phyloP scores from a whole-genome alignment of 2,113 vertebrate species.

The Oncorhynchus masou region DNA sequence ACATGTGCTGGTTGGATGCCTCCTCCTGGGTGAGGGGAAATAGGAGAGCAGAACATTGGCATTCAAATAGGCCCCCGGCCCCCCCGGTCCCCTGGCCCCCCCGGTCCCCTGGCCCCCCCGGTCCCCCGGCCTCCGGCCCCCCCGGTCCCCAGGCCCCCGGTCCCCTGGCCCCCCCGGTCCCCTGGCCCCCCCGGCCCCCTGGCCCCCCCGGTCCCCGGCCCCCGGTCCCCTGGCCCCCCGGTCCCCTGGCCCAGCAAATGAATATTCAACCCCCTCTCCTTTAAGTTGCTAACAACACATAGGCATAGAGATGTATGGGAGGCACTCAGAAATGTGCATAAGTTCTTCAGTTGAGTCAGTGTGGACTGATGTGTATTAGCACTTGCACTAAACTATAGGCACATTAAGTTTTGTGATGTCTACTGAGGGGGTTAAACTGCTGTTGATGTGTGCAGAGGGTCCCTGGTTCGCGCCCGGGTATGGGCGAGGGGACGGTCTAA shows the following conservation, averaged over 20 bases:
- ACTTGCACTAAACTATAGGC: background rate
- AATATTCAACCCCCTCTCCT: background rate
- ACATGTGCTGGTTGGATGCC: background rate
- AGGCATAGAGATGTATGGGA: background rate
- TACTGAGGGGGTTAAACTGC: too few species aligned
- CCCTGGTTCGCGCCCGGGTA: too few species aligned
- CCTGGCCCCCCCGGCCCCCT: too few species aligned
- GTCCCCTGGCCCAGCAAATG: background rate
- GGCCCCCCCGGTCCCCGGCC: too few species aligned
- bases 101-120: too few species aligned
- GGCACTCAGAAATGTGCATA: background rate
- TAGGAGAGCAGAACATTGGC: background rate
- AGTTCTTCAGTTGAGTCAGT: background rate
- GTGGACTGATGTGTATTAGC: background rate
- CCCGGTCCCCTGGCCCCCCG: too few species aligned
- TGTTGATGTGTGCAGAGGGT: too few species aligned
- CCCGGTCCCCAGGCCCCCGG: too few species aligned
- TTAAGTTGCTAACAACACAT: background rate
- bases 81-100: too few species aligned
- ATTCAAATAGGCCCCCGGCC: background rate
- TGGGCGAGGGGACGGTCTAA: too few species aligned
- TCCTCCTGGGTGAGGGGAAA: background rate
- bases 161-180: fast-evolving
- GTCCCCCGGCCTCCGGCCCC: too few species aligned
- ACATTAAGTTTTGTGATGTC: background rate